Conservation (phyloP, 2,888 invertebrate species). For the Alsophila aescularia region DNA sequence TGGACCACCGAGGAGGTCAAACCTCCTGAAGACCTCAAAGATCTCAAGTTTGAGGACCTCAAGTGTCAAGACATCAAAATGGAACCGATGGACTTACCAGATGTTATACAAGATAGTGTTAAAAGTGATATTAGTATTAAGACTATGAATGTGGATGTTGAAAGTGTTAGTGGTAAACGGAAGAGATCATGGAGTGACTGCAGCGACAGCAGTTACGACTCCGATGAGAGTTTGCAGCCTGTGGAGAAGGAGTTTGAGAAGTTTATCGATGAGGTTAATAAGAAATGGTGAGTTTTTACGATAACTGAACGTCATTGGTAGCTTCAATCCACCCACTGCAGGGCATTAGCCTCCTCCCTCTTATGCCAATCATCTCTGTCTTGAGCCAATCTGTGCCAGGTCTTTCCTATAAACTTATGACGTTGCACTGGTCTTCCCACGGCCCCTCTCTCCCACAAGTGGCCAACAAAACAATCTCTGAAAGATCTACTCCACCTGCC, state of each 20-base stretch:
- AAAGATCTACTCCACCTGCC: too few relatives aligned
- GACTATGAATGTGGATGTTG: constrained; percentile 40
- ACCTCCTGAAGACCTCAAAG: constrained; percentile 18
- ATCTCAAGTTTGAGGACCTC: constrained; percentile 9
- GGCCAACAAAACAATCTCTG: too few relatives aligned
- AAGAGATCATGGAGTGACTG: constrained; percentile 68
- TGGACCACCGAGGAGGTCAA: constrained; percentile 49
- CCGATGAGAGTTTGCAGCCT: constrained; percentile 71
- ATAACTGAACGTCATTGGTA: too few relatives aligned
- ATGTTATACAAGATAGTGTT: constrained; percentile 36
- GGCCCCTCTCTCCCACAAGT: too few relatives aligned
- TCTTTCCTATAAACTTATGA: too few relatives aligned
- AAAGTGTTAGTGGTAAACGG: constrained; percentile 71
- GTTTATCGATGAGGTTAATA: constrained; percentile 74
- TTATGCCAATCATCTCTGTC: too few relatives aligned
- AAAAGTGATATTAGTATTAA: constrained; percentile 40
- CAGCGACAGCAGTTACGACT: constrained; percentile 70
- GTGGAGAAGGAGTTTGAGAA: constrained; percentile 74
- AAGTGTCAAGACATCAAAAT: constrained; percentile 35
- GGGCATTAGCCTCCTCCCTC: neutral
- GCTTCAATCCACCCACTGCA: neutral
- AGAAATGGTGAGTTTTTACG: constrained; percentile 70
- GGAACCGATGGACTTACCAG: constrained; percentile 40
- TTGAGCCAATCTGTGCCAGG: too few relatives aligned
- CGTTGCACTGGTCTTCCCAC: too few relatives aligned